Percentiles rank a stretch among this genome's conserved stretches.
Conservation (phyloP, 1,140 invertebrate species). For the Apocrypta bakeri region DNA sequence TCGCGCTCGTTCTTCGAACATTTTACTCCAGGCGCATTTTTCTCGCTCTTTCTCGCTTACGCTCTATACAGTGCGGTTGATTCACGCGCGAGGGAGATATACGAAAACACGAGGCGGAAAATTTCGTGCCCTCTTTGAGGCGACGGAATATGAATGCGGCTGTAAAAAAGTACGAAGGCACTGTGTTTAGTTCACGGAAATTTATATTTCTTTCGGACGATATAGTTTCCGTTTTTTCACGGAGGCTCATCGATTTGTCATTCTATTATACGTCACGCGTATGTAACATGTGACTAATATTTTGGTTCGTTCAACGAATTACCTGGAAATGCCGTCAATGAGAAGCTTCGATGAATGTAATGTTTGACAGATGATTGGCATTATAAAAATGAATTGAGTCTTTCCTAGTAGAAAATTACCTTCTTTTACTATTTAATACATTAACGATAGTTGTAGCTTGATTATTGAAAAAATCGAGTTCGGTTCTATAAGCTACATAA, state of each 20-base stretch:
- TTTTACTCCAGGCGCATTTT: neutral
- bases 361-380: too few relatives aligned
- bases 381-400: too few relatives aligned
- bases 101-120: conserved; percentile 14
- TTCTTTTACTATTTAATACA: too few relatives aligned
- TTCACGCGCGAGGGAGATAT: too few relatives aligned
- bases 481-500: too few relatives aligned
- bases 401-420: too few relatives aligned
- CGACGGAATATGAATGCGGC: neutral
- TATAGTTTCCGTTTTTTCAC: neutral
- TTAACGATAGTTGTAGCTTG: too few relatives aligned
- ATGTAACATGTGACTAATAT: neutral
- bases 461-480: too few relatives aligned
- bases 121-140: conserved; percentile 14
- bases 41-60: neutral
- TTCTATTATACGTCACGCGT: neutral
- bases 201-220: neutral
- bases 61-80: neutral
- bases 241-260: neutral
- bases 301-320: neutral
- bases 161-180: conserved; percentile 10
- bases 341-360: too few relatives aligned
- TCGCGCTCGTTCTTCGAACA: conserved; percentile 13
- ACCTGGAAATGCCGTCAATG: too few relatives aligned
- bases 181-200: neutral